Evolutionary conservation across 2,113 vertebrate species (phyloP).

Genomic region (Rattus norvegicus): DNA sequence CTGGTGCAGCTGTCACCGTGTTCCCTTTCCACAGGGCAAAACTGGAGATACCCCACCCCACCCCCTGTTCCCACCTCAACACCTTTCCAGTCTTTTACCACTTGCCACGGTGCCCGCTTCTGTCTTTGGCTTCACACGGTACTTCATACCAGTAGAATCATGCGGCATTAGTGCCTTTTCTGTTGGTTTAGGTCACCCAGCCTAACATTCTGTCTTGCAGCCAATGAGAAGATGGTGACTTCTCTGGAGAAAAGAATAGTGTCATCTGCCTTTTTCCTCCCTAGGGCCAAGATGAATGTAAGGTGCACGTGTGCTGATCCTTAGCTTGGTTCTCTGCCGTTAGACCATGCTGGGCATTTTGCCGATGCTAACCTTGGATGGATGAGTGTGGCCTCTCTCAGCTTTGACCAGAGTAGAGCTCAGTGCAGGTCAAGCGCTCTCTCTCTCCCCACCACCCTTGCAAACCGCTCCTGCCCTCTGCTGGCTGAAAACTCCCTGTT

Average conservation of each 20-base stretch:
- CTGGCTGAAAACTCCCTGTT: neutral
- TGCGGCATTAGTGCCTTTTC: neutral
- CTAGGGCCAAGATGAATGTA: neutral
- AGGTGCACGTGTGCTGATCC: neutral
- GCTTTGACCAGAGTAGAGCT: neutral
- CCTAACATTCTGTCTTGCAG: neutral
- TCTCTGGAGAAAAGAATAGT: neutral
- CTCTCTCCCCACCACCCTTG: neutral
- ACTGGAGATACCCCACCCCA: neutral
- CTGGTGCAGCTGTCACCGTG: neutral
- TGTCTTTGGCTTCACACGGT: neutral
- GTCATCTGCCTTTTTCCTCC: neutral
- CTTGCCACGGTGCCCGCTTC: fast-evolving
- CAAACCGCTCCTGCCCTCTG: slow-evolving; percentile 58
- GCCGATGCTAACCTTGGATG: neutral
- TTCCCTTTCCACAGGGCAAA: neutral
- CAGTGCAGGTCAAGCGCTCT: neutral
- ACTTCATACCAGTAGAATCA: neutral
- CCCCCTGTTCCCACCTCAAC: neutral
- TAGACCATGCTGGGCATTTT: neutral
- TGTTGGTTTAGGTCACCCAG: neutral
- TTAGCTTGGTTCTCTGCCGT: neutral
- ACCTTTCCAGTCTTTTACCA: neutral
- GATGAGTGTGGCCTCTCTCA: neutral
- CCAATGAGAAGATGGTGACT: neutral